These are phyloP conservation scores for Formica selysi DNA, from an alignment of 1,140 invertebrate genomes.

Conservation along the genomic window DNA sequence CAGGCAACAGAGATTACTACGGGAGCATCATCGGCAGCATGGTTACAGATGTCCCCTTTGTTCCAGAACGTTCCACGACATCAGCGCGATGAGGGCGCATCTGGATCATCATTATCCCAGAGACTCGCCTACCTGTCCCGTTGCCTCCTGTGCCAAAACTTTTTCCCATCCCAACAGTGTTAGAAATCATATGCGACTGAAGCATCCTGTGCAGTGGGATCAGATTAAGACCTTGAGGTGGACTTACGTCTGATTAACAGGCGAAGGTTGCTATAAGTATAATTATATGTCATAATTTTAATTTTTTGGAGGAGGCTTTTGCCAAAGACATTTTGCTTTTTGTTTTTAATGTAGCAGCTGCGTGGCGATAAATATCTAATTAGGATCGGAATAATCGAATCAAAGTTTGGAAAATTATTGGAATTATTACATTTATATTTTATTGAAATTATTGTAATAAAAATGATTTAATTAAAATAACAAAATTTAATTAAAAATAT, in stretches of 20 bases:
- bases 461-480: background rate
- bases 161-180: constrained; percentile 94
- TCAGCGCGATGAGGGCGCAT: constrained; percentile 90
- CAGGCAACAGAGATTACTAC: constrained; percentile 81
- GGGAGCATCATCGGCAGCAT: constrained; percentile 79
- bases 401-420: background rate
- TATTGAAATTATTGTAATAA: background rate
- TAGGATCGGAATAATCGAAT: background rate
- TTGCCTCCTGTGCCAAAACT: constrained; percentile 90
- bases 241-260: constrained; percentile 86
- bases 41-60: constrained; percentile 90
- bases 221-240: constrained; percentile 93
- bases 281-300: constrained; percentile 6
- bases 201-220: constrained; percentile 92
- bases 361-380: constrained; percentile 23
- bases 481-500: background rate
- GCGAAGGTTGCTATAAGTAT: constrained; percentile 23
- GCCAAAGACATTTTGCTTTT: constrained; percentile 49
- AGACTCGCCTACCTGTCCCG: constrained; percentile 92
- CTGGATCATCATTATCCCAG: constrained; percentile 93
- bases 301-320: background rate
- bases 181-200: constrained; percentile 93
- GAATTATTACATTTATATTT: background rate
- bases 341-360: background rate
- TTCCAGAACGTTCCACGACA: constrained; percentile 88